These are phyloP conservation scores for Elgaria multicarinata DNA, from an alignment of 2,113 vertebrate species.

Conservation along the genomic window DNA sequence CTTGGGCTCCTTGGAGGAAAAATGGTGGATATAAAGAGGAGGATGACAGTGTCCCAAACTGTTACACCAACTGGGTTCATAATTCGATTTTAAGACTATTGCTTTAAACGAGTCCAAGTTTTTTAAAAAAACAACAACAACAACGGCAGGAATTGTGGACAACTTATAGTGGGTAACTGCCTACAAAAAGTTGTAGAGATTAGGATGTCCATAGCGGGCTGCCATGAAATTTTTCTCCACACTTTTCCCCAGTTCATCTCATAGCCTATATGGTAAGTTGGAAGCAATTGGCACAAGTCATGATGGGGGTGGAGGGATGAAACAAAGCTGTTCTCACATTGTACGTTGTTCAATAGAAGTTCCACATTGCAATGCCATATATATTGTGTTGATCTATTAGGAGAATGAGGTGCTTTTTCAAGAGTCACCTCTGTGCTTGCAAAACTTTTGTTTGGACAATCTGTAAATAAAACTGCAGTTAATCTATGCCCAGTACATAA, in stretches of 20 bases:
- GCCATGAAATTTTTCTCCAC: not conserved
- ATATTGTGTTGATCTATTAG: not conserved
- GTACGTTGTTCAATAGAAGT: not conserved
- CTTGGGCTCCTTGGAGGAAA: no score
- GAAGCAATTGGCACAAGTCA: not conserved
- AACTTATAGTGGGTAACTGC: not conserved
- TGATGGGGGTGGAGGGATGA: not conserved
- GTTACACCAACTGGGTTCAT: not conserved
- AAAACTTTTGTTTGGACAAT: slow-evolving; percentile 19
- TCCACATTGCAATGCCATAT: not conserved
- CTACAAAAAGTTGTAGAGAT: not conserved
- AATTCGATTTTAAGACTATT: not conserved
- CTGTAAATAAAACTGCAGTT: slow-evolving; percentile 9
- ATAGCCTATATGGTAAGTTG: not conserved
- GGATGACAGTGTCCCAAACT: not conserved
- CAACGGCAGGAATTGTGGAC: not conserved
- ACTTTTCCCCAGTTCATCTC: not conserved
- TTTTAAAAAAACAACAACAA: not conserved
- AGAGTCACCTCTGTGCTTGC: slow-evolving; percentile 45
- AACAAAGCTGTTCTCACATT: not conserved
- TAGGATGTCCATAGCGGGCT: not conserved
- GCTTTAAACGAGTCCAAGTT: not conserved
- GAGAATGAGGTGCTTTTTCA: not conserved
- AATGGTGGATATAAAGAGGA: no score
- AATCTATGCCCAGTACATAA: slow-evolving; percentile 31